Evolutionary conservation across 2,888 invertebrate genomes (phyloP).

Genomic region (Nezara viridula): DNA sequence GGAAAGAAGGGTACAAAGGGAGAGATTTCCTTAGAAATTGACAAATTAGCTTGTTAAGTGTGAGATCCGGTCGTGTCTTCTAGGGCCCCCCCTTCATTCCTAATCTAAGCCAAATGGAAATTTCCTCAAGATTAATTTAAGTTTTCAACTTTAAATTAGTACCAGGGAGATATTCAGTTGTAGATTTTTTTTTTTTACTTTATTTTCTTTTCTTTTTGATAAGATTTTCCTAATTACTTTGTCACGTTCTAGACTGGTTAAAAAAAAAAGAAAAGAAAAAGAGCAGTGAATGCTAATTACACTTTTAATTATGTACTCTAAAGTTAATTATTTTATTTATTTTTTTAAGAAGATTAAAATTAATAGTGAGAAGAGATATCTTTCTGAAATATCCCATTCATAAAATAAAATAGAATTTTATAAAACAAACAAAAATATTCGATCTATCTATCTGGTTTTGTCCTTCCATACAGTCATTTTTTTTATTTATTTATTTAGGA

Average conservation of each 20-base stretch:
- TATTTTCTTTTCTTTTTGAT: background rate
- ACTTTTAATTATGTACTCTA: conserved; percentile 6
- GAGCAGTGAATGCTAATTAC: background rate
- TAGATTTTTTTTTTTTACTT: background rate
- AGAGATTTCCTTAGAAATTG: conserved; percentile 44
- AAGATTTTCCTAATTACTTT: background rate
- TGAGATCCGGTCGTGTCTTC: conserved; percentile 29
- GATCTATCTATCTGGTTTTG: no score
- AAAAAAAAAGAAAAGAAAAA: background rate
- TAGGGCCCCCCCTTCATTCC: background rate
- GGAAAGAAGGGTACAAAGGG: conserved; percentile 39
- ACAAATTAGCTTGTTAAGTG: conserved; percentile 43
- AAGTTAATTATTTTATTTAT: background rate
- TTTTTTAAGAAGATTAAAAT: background rate
- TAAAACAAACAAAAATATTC: no score
- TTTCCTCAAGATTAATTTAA: conserved; percentile 42
- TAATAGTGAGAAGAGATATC: background rate
- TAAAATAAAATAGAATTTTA: no score
- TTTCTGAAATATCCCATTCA: no score
- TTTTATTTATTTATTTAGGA: no score
- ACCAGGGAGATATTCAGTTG: conserved; percentile 19
- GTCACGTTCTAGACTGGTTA: conserved; percentile 1
- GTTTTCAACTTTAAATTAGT: conserved; percentile 45
- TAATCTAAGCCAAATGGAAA: conserved; percentile 44
- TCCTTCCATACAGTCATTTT: no score